A percentile compares a stretch with the other conserved stretches of the same genome.
Evolutionary conservation across 53 echinoderm and acorn worm species (phyloP).

Genomic region (Holothuria scabra): DNA sequence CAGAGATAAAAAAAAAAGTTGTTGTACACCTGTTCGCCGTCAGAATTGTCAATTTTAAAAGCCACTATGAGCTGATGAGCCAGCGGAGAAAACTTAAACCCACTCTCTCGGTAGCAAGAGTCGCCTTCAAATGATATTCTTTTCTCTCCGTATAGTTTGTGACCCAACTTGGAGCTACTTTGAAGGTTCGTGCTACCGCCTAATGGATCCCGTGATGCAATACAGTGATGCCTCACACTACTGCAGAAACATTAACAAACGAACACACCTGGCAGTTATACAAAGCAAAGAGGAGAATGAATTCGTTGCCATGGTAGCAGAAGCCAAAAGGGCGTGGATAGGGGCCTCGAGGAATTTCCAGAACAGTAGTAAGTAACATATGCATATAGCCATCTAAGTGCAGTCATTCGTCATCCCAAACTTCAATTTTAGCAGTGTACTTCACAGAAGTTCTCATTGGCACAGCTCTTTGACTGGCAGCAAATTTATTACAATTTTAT

Average conservation of each 20-base stretch:
- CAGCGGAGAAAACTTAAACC: too few relatives aligned
- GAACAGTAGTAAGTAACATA: constrained; percentile 18
- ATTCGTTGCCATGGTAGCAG: constrained; percentile 36
- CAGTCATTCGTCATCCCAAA: too few relatives aligned
- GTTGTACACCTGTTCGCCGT: too few relatives aligned
- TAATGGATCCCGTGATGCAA: constrained; percentile 8
- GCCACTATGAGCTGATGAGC: too few relatives aligned
- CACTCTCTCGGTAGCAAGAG: too few relatives aligned
- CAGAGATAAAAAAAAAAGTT: too few relatives aligned
- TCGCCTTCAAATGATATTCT: not conserved
- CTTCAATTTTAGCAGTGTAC: too few relatives aligned
- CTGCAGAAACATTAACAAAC: not conserved
- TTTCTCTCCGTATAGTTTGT: constrained; percentile 14
- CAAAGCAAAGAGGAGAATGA: constrained; percentile 23
- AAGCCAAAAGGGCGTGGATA: constrained; percentile 39
- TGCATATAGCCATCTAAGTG: too few relatives aligned
- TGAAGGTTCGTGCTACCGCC: constrained; percentile 36
- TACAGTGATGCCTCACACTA: constrained; percentile 8
- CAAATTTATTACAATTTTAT: too few relatives aligned
- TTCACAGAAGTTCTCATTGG: too few relatives aligned
- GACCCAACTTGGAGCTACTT: constrained; percentile 17
- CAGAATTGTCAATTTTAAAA: too few relatives aligned
- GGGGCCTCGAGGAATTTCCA: constrained; percentile 33
- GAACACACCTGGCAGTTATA: constrained; percentile 28
- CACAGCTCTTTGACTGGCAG: too few relatives aligned